These are phyloP conservation scores for Echinops telfairi DNA, from an alignment of 2,113 vertebrate genomes.

Conservation along the genomic window DNA sequence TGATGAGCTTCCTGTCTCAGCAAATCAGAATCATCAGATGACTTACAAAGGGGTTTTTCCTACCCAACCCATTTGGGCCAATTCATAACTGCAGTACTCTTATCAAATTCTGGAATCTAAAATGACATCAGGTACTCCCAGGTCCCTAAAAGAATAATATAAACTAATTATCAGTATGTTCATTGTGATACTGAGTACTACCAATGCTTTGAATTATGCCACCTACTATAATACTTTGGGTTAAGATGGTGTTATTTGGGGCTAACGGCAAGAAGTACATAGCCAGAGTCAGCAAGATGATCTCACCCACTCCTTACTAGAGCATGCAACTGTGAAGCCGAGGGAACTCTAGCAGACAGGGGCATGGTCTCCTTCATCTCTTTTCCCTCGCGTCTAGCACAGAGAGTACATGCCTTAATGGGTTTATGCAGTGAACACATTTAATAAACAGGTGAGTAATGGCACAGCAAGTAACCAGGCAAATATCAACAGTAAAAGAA, in stretches of 20 bases:
- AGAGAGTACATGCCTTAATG: neutral
- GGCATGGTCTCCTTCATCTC: neutral
- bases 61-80: neutral
- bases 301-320: neutral
- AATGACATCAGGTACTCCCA: neutral
- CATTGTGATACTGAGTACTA: neutral
- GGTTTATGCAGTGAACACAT: conserved; percentile 58
- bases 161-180: neutral
- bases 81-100: conserved; percentile 1
- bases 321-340: neutral
- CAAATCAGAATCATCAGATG: conserved; percentile 18
- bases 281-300: neutral
- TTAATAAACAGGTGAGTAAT: conserved; percentile 55
- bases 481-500: conserved; percentile 57
- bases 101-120: conserved; percentile 39
- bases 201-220: neutral
- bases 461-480: conserved; percentile 49
- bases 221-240: neutral
- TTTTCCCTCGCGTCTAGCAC: conserved; percentile 23
- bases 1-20: conserved; percentile 11
- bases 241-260: neutral
- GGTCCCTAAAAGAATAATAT: neutral
- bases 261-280: conserved; percentile 40
- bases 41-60: conserved; percentile 19
- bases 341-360: conserved; percentile 2